Conservation (phyloP, 2,797 vertebrate genomes). For the Pelobates cultripes region DNA sequence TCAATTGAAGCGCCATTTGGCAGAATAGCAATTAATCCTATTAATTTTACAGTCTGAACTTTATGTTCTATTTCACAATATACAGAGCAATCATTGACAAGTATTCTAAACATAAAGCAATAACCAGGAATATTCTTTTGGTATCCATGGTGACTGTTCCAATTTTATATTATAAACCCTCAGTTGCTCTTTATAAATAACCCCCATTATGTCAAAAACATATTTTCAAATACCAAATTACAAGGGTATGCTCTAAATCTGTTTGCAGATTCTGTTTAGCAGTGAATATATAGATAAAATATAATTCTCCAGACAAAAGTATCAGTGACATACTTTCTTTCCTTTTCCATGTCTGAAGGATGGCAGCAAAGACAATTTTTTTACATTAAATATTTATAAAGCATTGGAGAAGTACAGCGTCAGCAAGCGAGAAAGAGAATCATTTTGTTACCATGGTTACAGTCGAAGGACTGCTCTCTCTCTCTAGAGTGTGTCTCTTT, state of each 20-base stretch:
- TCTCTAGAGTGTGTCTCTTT: slow-evolving; percentile 31
- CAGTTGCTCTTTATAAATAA: no score
- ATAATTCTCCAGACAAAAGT: neutral
- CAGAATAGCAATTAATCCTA: neutral
- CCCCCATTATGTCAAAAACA: neutral
- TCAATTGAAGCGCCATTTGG: neutral
- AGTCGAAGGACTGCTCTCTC: slow-evolving; percentile 33
- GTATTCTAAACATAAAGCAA: no score
- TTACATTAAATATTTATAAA: slow-evolving; percentile 53
- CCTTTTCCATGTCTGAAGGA: slow-evolving; percentile 9
- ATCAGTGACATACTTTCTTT: neutral
- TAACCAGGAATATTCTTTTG: no score
- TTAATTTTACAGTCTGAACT: neutral
- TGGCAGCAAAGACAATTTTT: slow-evolving; percentile 38
- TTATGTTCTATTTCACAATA: neutral
- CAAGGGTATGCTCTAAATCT: neutral
- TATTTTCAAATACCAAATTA: neutral
- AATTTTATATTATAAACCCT: no score
- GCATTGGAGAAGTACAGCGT: slow-evolving; percentile 33
- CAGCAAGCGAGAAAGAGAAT: slow-evolving; percentile 45
- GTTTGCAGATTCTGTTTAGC: neutral
- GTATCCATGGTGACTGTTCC: no score
- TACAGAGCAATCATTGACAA: neutral
- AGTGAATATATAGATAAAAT: neutral
- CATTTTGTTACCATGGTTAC: slow-evolving; percentile 50